Evolutionary conservation across 2,888 invertebrate species (phyloP).

Genomic region (Pimpla rufipes): DNA sequence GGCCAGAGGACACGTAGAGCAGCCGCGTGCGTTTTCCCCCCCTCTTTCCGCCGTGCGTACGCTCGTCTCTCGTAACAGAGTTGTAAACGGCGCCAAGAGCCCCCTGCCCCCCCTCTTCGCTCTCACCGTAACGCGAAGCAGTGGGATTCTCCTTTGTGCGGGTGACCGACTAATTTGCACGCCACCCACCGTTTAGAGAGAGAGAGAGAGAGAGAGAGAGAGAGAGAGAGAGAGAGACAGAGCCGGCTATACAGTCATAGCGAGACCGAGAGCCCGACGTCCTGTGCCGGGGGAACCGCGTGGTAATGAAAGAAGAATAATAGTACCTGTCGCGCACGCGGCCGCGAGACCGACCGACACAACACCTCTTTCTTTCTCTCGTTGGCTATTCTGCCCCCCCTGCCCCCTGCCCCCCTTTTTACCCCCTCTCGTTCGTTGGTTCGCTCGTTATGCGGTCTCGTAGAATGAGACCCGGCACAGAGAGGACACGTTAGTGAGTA

Average conservation of each 20-base stretch:
- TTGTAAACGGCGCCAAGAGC: constrained; percentile 46
- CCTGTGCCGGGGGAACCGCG: constrained; percentile 38
- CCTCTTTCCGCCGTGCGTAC: no score
- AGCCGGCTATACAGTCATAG: no score
- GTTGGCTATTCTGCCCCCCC: constrained; percentile 4
- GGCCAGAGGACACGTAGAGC: no score
- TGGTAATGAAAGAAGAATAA: constrained; percentile 76
- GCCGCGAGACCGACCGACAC: constrained; percentile 44
- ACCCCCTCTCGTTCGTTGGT: constrained; percentile 23
- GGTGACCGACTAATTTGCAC: constrained; percentile 71
- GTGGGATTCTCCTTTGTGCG: constrained; percentile 67
- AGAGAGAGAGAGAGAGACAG: constrained; percentile 8
- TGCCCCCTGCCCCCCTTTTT: constrained; percentile 20
- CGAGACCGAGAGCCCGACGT: constrained; percentile 52
- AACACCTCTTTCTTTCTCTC: constrained; percentile 32
- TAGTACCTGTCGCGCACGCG: constrained; percentile 74
- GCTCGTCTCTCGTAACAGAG: constrained; percentile 20
- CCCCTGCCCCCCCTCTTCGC: not conserved
- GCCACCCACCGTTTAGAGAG: constrained; percentile 63
- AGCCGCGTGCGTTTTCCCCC: no score
- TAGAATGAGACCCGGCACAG: constrained; percentile 44
- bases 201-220: constrained; percentile 12
- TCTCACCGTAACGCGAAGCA: constrained; percentile 50
- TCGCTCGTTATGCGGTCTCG: constrained; percentile 68
- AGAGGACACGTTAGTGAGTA: not conserved